These are phyloP conservation scores for Eumaeus atala DNA, from an alignment of 1,140 invertebrate genomes.

Conservation along the genomic window DNA sequence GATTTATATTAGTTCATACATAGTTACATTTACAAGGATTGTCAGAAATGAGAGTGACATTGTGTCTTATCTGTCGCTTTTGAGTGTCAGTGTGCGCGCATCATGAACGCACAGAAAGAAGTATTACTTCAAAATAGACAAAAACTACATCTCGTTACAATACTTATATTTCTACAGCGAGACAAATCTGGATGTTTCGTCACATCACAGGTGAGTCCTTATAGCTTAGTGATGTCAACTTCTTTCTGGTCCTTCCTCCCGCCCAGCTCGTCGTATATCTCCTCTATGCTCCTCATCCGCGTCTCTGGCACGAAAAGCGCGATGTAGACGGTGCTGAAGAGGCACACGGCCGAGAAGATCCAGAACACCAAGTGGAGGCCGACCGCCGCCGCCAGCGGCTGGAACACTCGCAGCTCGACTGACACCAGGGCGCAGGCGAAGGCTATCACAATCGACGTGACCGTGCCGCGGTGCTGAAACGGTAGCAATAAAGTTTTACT, in stretches of 20 bases:
- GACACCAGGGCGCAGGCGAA: slow-evolving; percentile 51
- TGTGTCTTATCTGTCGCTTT: no score
- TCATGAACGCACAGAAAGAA: no score
- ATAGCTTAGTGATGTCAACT: slow-evolving; percentile 29
- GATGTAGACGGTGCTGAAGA: slow-evolving; percentile 77
- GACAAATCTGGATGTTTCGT: neutral
- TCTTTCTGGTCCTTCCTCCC: slow-evolving; percentile 44
- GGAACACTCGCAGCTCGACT: slow-evolving; percentile 48
- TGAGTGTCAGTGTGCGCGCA: no score
- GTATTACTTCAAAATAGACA: neutral
- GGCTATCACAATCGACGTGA: slow-evolving; percentile 56
- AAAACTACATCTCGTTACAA: neutral
- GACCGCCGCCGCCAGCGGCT: slow-evolving; percentile 68
- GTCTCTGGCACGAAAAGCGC: slow-evolving; percentile 81
- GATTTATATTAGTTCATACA: no score
- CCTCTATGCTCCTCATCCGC: slow-evolving; percentile 80
- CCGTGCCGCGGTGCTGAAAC: slow-evolving; percentile 58
- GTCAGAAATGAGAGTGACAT: no score
- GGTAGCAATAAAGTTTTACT: neutral
- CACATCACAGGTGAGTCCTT: slow-evolving; percentile 1
- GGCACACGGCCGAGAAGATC: slow-evolving; percentile 78
- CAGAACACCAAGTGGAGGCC: slow-evolving; percentile 79
- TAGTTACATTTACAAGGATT: no score
- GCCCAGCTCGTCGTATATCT: slow-evolving; percentile 51
- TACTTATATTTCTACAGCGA: slow-evolving; percentile 6